Evolutionary conservation across 2,888 invertebrate genomes (phyloP).

Genomic region (Deilephila porcellus): DNA sequence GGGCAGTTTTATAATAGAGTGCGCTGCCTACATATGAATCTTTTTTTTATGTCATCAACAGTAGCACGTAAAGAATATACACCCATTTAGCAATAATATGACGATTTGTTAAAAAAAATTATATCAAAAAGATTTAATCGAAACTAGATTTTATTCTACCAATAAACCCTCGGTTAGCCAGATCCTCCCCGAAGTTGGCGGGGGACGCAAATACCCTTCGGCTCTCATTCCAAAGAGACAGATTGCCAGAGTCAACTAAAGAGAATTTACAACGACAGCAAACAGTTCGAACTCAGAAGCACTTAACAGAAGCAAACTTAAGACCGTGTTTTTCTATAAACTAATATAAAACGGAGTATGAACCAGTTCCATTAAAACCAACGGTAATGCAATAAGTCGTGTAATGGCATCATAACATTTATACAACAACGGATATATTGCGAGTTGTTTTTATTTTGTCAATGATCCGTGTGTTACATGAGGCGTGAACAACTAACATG

Average conservation of each 20-base stretch:
- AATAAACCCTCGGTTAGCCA: no score
- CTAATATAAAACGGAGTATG: not conserved
- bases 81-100: no score
- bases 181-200: no score
- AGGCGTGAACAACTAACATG: constrained; percentile 29
- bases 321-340: constrained; percentile 9
- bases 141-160: no score
- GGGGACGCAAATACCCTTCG: no score
- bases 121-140: no score
- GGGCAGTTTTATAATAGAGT: not conserved
- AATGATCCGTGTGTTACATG: constrained; percentile 24
- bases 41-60: no score
- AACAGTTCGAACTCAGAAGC: not conserved
- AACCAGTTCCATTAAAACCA: constrained; percentile 11
- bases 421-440: not conserved
- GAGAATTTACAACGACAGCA: constrained; percentile 11
- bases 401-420: constrained; percentile 17
- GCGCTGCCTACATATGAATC: no score
- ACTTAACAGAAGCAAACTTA: not conserved
- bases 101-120: no score
- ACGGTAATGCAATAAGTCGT: not conserved
- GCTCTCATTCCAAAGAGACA: no score
- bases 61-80: no score
- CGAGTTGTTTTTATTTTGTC: constrained; percentile 20
- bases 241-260: not conserved